phyloP scores from a whole-genome alignment of 2,797 vertebrate genomes.

The Botia almorhae region DNA sequence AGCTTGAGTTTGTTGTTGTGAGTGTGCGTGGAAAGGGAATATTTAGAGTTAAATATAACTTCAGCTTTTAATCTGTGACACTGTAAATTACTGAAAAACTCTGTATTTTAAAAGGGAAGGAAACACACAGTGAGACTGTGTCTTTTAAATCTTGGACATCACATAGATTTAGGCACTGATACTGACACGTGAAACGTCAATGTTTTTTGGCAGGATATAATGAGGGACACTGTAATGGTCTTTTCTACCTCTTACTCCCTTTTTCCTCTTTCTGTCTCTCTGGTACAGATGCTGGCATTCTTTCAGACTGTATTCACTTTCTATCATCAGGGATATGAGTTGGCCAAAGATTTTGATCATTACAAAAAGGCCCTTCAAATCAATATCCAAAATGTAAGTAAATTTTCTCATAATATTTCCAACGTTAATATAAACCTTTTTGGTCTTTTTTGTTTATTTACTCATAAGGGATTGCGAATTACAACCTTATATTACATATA shows the following conservation, averaged over 20 bases:
- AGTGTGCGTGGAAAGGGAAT: not conserved
- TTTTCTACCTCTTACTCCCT: not conserved
- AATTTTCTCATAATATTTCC: not conserved
- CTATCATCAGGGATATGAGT: conserved; percentile 97
- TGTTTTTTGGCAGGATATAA: not conserved
- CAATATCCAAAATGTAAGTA: conserved; percentile 98
- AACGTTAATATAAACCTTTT: not conserved
- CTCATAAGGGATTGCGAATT: not conserved
- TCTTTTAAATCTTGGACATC: not conserved
- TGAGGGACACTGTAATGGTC: not conserved
- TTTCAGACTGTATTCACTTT: conserved; percentile 99
- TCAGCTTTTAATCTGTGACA: not conserved
- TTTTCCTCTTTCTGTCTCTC: not conserved
- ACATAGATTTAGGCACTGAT: not conserved
- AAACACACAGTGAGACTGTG: not conserved
- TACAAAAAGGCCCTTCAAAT: conserved; percentile 95
- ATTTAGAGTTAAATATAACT: not conserved
- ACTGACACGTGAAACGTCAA: not conserved
- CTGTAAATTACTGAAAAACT: not conserved
- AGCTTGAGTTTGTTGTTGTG: conserved; percentile 1
- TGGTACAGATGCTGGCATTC: conserved; percentile 91
- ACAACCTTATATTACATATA: not conserved
- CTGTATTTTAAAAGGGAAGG: no score
- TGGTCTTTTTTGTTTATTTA: not conserved
- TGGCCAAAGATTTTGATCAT: conserved; percentile 97